These are phyloP conservation scores for Probosciger aterrimus DNA, from an alignment of 2,113 vertebrate genomes.

Conservation along the genomic window DNA sequence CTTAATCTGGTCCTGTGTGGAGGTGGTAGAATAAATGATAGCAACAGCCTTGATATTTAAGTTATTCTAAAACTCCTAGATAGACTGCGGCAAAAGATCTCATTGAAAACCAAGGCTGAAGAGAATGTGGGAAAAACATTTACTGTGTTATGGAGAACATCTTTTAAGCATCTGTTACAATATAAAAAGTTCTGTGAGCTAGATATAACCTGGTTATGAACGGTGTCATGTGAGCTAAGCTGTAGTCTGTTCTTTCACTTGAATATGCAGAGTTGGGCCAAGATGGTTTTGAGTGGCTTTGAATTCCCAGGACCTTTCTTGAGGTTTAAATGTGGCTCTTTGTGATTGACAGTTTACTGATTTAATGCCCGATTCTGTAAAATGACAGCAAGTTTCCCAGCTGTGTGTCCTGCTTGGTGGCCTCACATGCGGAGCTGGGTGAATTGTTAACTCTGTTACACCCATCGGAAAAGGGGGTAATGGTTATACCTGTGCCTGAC, in stretches of 20 bases:
- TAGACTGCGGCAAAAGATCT: neutral
- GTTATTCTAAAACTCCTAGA: neutral
- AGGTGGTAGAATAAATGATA: neutral
- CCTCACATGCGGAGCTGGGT: neutral
- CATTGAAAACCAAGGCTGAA: neutral
- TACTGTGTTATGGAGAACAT: neutral
- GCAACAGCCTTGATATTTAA: neutral
- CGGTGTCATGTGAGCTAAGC: neutral
- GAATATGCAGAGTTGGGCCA: neutral
- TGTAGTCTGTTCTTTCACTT: neutral
- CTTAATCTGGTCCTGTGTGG: neutral
- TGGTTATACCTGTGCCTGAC: neutral
- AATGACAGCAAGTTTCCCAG: neutral
- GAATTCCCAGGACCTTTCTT: neutral
- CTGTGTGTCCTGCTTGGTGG: neutral
- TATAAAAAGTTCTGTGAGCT: neutral
- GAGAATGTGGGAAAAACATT: neutral
- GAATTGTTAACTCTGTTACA: neutral
- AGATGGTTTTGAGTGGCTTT: neutral
- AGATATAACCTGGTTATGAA: neutral
- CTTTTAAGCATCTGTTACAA: neutral
- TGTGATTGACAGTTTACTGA: neutral
- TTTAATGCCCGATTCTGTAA: neutral
- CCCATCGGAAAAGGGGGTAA: rapidly evolving
- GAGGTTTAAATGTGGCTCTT: neutral